Evolutionary conservation across 1,140 invertebrate genomes (phyloP).

Genomic region (Bombus ignitus): DNA sequence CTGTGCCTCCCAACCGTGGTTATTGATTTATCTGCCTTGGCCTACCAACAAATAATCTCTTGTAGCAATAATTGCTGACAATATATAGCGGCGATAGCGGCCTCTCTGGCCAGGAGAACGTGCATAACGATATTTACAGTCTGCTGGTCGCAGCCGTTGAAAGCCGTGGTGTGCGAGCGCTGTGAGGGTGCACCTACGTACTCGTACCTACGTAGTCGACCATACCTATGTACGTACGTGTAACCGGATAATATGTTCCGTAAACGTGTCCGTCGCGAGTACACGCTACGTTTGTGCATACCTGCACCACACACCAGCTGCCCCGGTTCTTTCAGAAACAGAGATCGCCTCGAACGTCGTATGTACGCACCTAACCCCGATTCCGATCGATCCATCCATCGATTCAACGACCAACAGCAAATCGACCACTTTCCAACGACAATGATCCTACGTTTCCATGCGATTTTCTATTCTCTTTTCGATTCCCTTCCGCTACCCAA

Average conservation of each 20-base stretch:
- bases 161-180: slow-evolving; percentile 26
- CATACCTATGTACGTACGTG: slow-evolving; percentile 47
- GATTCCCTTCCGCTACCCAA: background rate
- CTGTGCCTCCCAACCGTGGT: slow-evolving; percentile 34
- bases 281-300: slow-evolving; percentile 30
- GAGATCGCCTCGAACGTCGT: background rate
- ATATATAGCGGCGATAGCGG: slow-evolving; percentile 56
- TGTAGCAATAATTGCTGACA: slow-evolving; percentile 69
- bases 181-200: slow-evolving; percentile 50
- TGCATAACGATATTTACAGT: slow-evolving; percentile 52
- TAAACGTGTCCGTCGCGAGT: slow-evolving; percentile 43
- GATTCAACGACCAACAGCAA: background rate
- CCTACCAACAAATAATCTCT: slow-evolving; percentile 63
- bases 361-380: slow-evolving; percentile 44
- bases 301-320: slow-evolving; percentile 1
- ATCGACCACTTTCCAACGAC: slow-evolving; percentile 41
- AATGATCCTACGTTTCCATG: background rate
- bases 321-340: background rate
- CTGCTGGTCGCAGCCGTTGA: slow-evolving; percentile 27
- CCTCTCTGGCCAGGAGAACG: slow-evolving; percentile 15
- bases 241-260: slow-evolving; percentile 63
- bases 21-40: slow-evolving; percentile 63
- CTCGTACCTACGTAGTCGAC: slow-evolving; percentile 11
- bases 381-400: slow-evolving; percentile 14
- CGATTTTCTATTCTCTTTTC: slow-evolving; percentile 1